phyloP scores from a whole-genome alignment of 30 jellyfish, hydroid and myxozoan species.

The Hydractinia symbiolongicarpus region DNA sequence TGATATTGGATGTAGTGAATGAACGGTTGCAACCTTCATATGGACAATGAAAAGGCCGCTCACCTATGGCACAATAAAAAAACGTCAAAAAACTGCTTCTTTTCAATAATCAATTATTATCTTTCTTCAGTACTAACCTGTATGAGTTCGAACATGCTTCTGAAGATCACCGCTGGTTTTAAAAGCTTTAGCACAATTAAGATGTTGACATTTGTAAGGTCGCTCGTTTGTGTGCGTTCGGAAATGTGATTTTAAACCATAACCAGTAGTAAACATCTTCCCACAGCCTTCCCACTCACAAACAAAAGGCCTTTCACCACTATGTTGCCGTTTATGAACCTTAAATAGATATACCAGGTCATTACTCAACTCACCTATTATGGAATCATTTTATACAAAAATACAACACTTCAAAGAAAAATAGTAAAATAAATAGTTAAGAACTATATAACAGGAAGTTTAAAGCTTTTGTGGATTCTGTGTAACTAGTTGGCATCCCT shows the following conservation, averaged over 20 bases:
- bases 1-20: constrained; percentile 85
- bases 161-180: constrained; percentile 98
- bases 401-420: too few species aligned
- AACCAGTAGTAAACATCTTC: constrained; percentile 91
- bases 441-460: too few species aligned
- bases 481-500: too few species aligned
- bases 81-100: background rate
- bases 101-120: background rate
- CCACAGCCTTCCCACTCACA: constrained; percentile 98
- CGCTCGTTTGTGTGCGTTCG: constrained; percentile 98
- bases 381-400: too few species aligned
- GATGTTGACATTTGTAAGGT: constrained; percentile 92
- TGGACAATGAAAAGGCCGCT: constrained; percentile 84
- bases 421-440: too few species aligned
- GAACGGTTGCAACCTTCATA: constrained; percentile 90
- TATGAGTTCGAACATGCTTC: constrained; percentile 94
- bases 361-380: too few species aligned
- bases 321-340: constrained; percentile 93
- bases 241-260: constrained; percentile 93
- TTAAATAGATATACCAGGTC: background rate
- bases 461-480: too few species aligned
- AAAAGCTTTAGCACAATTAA: constrained; percentile 77
- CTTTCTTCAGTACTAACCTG: constrained; percentile 49
- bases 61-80: constrained; percentile 46
- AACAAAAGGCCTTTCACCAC: constrained; percentile 91